Conservation (phyloP, 2,797 vertebrate species). For the Sebastes flavidus region DNA sequence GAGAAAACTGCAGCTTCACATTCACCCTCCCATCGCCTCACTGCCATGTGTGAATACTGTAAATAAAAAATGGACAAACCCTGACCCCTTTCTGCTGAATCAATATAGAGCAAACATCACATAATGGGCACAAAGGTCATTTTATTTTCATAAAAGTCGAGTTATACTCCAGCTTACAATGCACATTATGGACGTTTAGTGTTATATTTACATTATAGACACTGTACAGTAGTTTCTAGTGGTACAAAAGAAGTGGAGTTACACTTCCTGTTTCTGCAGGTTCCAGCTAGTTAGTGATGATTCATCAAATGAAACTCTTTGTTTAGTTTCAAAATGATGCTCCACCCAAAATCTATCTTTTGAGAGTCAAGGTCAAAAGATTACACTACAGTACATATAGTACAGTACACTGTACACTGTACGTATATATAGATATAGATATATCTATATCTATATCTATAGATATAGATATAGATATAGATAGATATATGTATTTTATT, state of each 20-base stretch:
- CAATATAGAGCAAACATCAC: neutral
- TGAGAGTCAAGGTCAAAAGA: neutral
- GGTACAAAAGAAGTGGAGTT: no score
- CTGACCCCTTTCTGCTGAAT: neutral
- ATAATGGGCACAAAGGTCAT: neutral
- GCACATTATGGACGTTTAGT: neutral
- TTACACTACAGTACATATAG: neutral
- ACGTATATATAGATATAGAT: no score
- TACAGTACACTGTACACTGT: no score
- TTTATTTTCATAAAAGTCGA: neutral
- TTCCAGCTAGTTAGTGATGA: neutral
- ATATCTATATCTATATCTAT: fast-evolving
- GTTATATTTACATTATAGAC: neutral
- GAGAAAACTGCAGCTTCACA: neutral
- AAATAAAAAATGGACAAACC: neutral
- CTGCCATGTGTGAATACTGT: neutral
- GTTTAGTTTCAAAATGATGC: neutral
- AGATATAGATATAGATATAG: no score
- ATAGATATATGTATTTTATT: no score
- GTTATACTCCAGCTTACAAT: neutral
- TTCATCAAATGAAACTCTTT: neutral
- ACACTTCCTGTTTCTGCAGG: neutral
- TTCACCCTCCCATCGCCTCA: neutral
- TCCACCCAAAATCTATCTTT: neutral
- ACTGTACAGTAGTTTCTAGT: no score